Evolutionary conservation across 2,888 invertebrate genomes (phyloP).

Genomic region (Limnephilus marmoratus): DNA sequence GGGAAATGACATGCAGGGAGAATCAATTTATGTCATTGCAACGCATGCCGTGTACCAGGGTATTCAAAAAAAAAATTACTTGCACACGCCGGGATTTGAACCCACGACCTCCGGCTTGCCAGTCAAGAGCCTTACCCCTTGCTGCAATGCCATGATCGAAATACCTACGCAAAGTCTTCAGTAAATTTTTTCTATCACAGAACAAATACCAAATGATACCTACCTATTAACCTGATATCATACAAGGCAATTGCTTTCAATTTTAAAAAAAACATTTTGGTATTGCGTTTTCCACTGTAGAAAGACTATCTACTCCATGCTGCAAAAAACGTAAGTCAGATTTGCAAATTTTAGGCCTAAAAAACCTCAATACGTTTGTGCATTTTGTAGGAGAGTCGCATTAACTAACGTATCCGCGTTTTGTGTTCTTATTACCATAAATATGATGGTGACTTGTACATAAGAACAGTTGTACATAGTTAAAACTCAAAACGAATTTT

Average conservation of each 20-base stretch:
- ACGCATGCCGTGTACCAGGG: too few relatives aligned
- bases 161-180: background rate
- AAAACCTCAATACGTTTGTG: background rate
- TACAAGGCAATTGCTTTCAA: too few relatives aligned
- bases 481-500: background rate
- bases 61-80: too few relatives aligned
- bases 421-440: background rate
- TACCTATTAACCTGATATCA: background rate
- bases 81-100: too few relatives aligned
- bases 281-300: background rate
- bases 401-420: background rate
- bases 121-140: too few relatives aligned
- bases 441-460: background rate
- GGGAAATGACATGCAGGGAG: too few relatives aligned
- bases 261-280: background rate
- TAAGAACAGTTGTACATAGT: background rate
- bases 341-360: background rate
- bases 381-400: background rate
- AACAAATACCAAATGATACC: background rate
- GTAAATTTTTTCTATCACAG: background rate
- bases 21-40: too few relatives aligned
- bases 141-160: background rate
- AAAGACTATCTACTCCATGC: background rate
- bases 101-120: too few relatives aligned
- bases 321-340: background rate